A percentile compares a stretch with the other conserved stretches of the same genome.
Conservation (phyloP, 2,797 vertebrate species). For the Acrossocheilus fasciatus region DNA sequence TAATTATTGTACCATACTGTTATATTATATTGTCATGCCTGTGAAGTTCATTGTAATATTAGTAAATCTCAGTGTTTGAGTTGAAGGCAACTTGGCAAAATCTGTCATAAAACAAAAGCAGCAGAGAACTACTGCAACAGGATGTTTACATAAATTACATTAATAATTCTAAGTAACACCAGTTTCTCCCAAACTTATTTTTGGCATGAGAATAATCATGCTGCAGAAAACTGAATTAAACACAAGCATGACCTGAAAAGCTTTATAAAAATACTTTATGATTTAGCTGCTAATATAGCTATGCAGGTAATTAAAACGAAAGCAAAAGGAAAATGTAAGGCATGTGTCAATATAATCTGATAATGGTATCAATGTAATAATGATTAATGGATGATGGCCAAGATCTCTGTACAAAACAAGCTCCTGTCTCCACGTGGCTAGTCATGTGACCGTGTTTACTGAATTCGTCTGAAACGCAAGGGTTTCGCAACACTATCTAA, state of each 20-base stretch:
- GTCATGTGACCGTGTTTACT: conserved; percentile 79
- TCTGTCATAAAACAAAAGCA: neutral
- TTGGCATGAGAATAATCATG: neutral
- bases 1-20: neutral
- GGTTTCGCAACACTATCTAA: conserved; percentile 63
- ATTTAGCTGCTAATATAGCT: too few species aligned
- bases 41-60: neutral
- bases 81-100: neutral
- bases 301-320: neutral
- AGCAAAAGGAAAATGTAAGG: neutral
- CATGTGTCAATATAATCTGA: conserved; percentile 8
- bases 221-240: neutral
- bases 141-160: neutral
- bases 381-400: neutral
- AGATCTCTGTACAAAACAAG: conserved; percentile 1
- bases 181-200: neutral
- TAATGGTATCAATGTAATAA: neutral
- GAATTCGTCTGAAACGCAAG: conserved; percentile 14
- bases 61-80: neutral
- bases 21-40: neutral
- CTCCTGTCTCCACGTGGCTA: conserved; percentile 63
- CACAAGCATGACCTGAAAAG: neutral
- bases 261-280: neutral
- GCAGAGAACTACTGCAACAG: neutral
- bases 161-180: neutral